Evolutionary conservation across 2,888 invertebrate genomes (phyloP).

Genomic region (Tipula helvola): DNA sequence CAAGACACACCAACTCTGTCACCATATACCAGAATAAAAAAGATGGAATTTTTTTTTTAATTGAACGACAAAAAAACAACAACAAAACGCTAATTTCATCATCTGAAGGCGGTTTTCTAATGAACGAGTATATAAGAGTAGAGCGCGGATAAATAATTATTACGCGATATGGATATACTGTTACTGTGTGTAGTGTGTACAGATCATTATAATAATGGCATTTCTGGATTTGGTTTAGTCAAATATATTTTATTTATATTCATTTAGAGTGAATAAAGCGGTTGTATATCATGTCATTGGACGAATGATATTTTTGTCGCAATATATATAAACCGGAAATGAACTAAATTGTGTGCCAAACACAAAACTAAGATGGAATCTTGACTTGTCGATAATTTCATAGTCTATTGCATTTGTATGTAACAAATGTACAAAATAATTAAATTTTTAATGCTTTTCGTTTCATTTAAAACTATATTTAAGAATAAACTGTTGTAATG

Average conservation of each 20-base stretch:
- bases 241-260: not conserved
- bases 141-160: not conserved
- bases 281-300: not conserved
- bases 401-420: not conserved
- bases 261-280: not conserved
- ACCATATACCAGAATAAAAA: not conserved
- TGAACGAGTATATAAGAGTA: not conserved
- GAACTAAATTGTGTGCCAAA: not conserved
- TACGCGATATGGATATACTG: not conserved
- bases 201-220: not conserved
- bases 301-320: not conserved
- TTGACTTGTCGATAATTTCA: not conserved
- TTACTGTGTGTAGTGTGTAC: not conserved
- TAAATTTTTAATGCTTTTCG: not conserved
- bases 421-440: not conserved
- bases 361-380: not conserved
- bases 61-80: not conserved
- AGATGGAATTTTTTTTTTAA: not conserved
- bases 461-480: not conserved
- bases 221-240: not conserved
- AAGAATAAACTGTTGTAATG: not conserved
- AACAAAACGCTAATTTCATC: not conserved
- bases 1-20: not conserved
- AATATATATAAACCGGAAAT: not conserved
- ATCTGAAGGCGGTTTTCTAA: not conserved